Conservation (phyloP, 2,888 invertebrate species). For the Pheosia tremula region DNA sequence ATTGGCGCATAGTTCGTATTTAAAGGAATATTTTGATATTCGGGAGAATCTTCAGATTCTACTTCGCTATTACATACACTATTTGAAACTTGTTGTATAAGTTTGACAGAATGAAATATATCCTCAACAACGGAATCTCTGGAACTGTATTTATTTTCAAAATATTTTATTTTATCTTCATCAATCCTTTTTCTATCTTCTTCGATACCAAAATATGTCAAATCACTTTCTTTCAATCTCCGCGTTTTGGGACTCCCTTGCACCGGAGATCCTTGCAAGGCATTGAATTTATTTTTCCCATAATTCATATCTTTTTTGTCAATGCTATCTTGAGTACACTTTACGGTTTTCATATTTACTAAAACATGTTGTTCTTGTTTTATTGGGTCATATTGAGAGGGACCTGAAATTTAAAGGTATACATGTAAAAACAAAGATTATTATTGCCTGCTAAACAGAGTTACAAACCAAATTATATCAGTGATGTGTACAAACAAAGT, state of each 20-base stretch:
- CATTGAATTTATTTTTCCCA: slow-evolving; percentile 49
- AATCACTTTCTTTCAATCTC: slow-evolving; percentile 84
- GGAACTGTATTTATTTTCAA: slow-evolving; percentile 27
- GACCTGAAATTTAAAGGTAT: slow-evolving; percentile 42
- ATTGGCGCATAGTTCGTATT: slow-evolving; percentile 59
- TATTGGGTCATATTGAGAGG: slow-evolving; percentile 31
- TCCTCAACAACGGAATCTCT: slow-evolving; percentile 54
- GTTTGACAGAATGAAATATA: slow-evolving; percentile 70
- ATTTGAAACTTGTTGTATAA: slow-evolving; percentile 70
- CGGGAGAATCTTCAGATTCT: slow-evolving; percentile 71
- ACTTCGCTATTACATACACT: slow-evolving; percentile 75
- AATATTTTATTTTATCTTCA: slow-evolving; percentile 28
- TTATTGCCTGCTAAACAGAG: neutral
- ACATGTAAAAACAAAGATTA: neutral
- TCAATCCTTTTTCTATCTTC: slow-evolving; percentile 33
- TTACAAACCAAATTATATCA: neutral
- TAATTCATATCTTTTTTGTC: slow-evolving; percentile 24
- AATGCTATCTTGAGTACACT: slow-evolving; percentile 20
- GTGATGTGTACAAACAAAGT: neutral
- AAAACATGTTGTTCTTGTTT: slow-evolving; percentile 28
- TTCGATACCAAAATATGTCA: slow-evolving; percentile 84
- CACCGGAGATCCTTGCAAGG: slow-evolving; percentile 54
- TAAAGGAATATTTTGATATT: slow-evolving; percentile 71
- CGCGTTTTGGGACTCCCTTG: slow-evolving; percentile 65
- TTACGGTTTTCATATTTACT: slow-evolving; percentile 27